Base-by-base conservation (phyloP, 2,888 invertebrate species). In the Rotaria socialis region DNA sequence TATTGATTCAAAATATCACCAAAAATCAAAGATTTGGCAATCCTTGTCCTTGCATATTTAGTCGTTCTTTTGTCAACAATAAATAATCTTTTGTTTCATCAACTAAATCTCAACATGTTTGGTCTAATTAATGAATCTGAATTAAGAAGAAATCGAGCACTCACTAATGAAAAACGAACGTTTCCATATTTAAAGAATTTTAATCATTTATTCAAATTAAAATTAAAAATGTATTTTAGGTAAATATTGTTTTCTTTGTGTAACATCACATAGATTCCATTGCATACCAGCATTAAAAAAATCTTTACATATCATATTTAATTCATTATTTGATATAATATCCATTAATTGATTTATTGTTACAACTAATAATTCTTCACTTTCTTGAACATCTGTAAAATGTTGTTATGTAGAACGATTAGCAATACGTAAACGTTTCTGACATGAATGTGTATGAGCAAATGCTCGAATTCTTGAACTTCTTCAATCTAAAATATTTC, bases 1-100 rank as follows among this genome's bases (percentile, higher is more conserved):
- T 50, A 50, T 50, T 50, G 6, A 11, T 50, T 50, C 50, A 50
- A 50, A 50, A 50, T 50, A 11, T 8, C 6, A 11, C 50, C 11
- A 50, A 50, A 50, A 50, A n/a, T n/a, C n/a, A n/a, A n/a, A n/a
- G n/a, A n/a, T n/a, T n/a, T n/a, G n/a, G n/a, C n/a, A n/a, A n/a
- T 87, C 98, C 92, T 0, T 97, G 97, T 0, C 52, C 75, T 80
- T 91, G 90, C 92, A 92, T 92, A 60, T 91, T 89, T 2, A 91
- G 90, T 10, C 92, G 89, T 87, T 92, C 92, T 86, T 97, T 97
- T 24, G 80, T 43, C 90, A 99, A 93, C 88, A 98, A 93, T 89
- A 98, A 93, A 92, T 98, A 98, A 92, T 98, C 98, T 92, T 98
- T 98, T 88, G 98, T 98, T 92, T 98, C 98, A 90, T 98, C 98